These are phyloP conservation scores for Callocephalon fimbriatum DNA, from an alignment of 2,113 vertebrate species.

Conservation along the genomic window DNA sequence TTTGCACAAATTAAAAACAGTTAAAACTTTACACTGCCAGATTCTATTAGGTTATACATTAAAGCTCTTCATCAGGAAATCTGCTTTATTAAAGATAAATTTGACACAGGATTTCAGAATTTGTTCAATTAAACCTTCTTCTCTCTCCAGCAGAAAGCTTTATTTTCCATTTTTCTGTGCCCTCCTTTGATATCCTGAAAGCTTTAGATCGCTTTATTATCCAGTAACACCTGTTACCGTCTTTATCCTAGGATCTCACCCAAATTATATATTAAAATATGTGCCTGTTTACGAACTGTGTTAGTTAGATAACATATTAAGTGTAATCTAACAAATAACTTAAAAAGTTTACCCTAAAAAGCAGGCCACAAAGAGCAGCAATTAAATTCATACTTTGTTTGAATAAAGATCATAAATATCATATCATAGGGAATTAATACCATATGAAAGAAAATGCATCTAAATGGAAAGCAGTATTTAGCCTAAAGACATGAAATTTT, in stretches of 20 bases:
- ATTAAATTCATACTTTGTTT: background rate
- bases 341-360: conserved; percentile 6
- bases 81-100: background rate
- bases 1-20: background rate
- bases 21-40: background rate
- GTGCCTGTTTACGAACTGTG: background rate
- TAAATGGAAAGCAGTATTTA: background rate
- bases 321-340: background rate
- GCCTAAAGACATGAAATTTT: background rate
- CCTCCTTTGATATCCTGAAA: background rate
- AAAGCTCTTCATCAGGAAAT: background rate
- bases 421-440: background rate
- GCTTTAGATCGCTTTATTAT: background rate
- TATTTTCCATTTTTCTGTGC: background rate
- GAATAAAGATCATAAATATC: background rate
- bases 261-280: background rate
- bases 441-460: background rate
- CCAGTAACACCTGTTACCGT: background rate
- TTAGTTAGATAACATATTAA: background rate
- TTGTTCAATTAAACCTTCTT: background rate
- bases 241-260: background rate
- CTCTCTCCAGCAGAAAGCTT: background rate
- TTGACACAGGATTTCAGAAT: background rate
- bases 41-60: background rate
- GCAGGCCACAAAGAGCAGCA: conserved; percentile 12